Conservation (phyloP, 1,140 invertebrate genomes). For the Hylaeus volcanicus region DNA sequence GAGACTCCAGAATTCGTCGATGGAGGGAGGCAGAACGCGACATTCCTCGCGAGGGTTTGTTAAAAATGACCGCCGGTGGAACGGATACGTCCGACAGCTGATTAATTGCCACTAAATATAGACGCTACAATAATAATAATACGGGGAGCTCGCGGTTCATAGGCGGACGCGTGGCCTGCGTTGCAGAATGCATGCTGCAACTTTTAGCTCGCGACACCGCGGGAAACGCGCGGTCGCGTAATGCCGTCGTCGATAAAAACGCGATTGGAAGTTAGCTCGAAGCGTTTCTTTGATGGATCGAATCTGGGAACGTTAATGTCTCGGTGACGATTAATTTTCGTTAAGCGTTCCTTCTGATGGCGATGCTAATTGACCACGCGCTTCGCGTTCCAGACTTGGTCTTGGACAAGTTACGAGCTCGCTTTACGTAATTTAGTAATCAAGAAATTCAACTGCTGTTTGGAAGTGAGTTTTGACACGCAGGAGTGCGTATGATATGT, state of each 20-base stretch:
- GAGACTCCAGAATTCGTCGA: neutral
- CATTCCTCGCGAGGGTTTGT: slow-evolving; percentile 26
- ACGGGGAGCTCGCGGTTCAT: slow-evolving; percentile 22
- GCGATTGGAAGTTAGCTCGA: neutral
- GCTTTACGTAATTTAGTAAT: too few species aligned
- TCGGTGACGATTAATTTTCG: neutral
- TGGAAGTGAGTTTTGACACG: too few species aligned
- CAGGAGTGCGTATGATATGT: too few species aligned
- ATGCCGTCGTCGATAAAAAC: neutral
- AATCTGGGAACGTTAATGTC: neutral
- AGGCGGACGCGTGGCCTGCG: slow-evolving; percentile 19
- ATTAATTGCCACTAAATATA: slow-evolving; percentile 60
- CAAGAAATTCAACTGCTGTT: too few species aligned
- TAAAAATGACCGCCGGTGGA: slow-evolving; percentile 22
- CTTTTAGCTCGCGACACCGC: neutral
- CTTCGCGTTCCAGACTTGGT: neutral
- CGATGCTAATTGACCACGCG: neutral
- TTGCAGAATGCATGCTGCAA: slow-evolving; percentile 24
- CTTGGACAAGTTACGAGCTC: too few species aligned
- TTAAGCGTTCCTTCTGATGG: neutral
- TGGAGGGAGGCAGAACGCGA: slow-evolving; percentile 1
- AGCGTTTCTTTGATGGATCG: neutral
- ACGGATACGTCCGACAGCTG: slow-evolving; percentile 35
- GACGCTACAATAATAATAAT: slow-evolving; percentile 44
- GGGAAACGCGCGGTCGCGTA: neutral